A percentile compares a stretch with the other conserved stretches of the same genome.
Evolutionary conservation across 2,888 invertebrate genomes (phyloP).

Genomic region (Tiphia femorata): DNA sequence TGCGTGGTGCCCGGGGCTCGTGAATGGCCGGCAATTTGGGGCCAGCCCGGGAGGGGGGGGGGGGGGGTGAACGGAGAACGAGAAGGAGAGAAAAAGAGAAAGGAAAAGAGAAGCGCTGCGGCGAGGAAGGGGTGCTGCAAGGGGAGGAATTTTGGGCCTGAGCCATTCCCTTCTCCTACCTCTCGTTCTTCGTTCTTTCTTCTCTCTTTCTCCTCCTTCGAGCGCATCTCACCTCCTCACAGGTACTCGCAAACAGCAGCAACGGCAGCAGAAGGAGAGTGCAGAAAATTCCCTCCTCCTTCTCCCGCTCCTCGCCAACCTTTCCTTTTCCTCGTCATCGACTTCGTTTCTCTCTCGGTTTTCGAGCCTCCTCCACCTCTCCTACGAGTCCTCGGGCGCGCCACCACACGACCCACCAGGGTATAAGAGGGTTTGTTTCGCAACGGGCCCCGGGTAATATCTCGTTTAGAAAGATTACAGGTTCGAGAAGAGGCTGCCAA

Average conservation of each 20-base stretch:
- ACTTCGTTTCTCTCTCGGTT: neutral
- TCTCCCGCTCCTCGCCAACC: too few species aligned
- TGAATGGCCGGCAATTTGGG: constrained; percentile 40
- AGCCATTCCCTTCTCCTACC: constrained; percentile 7
- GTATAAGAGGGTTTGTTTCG: constrained; percentile 9
- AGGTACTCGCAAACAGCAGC: neutral
- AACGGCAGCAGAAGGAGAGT: constrained; percentile 1
- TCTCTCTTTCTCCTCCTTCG: neutral
- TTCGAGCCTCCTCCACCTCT: neutral
- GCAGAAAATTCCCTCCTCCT: constrained; percentile 3
- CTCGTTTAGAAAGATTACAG: constrained; percentile 70
- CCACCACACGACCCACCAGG: constrained; percentile 25
- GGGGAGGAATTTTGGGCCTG: constrained; percentile 43
- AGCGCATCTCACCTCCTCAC: neutral
- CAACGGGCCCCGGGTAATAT: constrained; percentile 59
- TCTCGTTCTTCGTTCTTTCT: too few species aligned
- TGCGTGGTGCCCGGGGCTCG: constrained; percentile 20
- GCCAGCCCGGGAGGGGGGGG: constrained; percentile 3
- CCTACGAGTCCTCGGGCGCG: constrained; percentile 22
- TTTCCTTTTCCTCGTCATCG: neutral
- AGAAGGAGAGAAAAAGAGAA: neutral
- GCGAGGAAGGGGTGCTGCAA: constrained; percentile 28
- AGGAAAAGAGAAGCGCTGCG: constrained; percentile 5
- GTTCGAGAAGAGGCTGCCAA: constrained; percentile 68
- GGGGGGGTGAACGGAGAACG: neutral